Evolutionary conservation across 2,113 vertebrate species (phyloP).

Genomic region (Eonycteris spelaea): DNA sequence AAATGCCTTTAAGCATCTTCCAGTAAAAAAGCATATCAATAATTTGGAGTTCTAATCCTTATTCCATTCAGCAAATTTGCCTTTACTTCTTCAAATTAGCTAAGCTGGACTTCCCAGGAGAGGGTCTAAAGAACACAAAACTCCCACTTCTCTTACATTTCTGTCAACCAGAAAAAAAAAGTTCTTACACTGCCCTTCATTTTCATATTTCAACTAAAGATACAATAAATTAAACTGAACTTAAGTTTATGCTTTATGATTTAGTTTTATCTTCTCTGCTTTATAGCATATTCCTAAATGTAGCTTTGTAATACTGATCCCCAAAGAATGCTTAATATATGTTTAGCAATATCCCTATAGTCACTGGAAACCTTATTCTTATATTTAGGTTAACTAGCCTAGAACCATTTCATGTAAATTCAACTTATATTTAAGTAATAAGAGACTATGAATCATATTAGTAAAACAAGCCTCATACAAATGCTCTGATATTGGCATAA

Average conservation of each 20-base stretch:
- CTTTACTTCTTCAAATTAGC: background rate
- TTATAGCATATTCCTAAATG: background rate
- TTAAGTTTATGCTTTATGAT: background rate
- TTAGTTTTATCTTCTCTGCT: background rate
- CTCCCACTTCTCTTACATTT: background rate
- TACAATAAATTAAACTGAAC: background rate
- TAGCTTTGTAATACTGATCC: background rate
- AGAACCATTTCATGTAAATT: constrained; percentile 6
- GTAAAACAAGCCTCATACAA: background rate
- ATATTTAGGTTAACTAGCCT: constrained; percentile 23
- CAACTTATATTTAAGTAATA: constrained; percentile 41
- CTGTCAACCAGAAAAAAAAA: background rate
- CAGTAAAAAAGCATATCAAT: background rate
- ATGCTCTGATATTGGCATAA: background rate
- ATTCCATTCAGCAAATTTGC: background rate
- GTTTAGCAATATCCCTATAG: background rate
- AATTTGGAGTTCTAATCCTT: background rate
- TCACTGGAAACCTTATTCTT: background rate
- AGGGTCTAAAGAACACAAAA: background rate
- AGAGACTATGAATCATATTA: background rate
- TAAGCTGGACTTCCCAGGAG: background rate
- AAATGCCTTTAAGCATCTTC: background rate
- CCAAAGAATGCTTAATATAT: background rate
- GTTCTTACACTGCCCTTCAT: background rate
- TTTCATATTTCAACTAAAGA: background rate